phyloP scores from a whole-genome alignment of 2,113 vertebrate genomes.

The Fregata magnificens region DNA sequence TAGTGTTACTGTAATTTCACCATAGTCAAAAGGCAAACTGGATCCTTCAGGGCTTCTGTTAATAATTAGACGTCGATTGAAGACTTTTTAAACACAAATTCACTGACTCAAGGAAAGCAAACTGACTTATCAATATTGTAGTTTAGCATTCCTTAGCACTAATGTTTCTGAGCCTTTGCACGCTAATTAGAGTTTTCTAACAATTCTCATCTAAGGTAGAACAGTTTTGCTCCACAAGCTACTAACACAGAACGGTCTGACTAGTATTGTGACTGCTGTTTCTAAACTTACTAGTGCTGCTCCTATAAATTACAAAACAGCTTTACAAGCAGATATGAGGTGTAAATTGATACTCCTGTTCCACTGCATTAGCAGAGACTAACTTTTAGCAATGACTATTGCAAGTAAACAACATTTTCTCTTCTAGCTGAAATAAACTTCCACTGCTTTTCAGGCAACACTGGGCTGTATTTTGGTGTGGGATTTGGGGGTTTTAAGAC shows the following conservation, averaged over 20 bases:
- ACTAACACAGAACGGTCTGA: fast-evolving
- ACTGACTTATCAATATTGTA: not conserved
- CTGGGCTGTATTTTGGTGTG: not conserved
- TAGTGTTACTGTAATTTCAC: not conserved
- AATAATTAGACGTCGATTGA: fast-evolving
- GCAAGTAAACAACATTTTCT: not conserved
- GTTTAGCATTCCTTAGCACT: fast-evolving
- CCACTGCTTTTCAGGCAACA: not conserved
- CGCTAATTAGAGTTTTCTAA: not conserved
- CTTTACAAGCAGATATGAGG: not conserved
- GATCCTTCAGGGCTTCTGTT: not conserved
- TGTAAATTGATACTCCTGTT: not conserved
- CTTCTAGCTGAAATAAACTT: not conserved
- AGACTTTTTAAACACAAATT: not conserved
- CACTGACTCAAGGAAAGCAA: not conserved
- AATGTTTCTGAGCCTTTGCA: not conserved
- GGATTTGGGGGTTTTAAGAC: not conserved
- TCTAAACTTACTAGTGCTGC: not conserved
- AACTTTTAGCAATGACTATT: not conserved
- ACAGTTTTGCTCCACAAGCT: not conserved
- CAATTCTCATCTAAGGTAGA: too few relatives aligned
- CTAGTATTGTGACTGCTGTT: not conserved
- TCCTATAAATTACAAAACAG: not conserved
- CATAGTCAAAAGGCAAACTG: not conserved
- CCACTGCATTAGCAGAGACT: not conserved